Base-by-base conservation (phyloP, 2,888 invertebrate genomes). In the Seira ritae region DNA sequence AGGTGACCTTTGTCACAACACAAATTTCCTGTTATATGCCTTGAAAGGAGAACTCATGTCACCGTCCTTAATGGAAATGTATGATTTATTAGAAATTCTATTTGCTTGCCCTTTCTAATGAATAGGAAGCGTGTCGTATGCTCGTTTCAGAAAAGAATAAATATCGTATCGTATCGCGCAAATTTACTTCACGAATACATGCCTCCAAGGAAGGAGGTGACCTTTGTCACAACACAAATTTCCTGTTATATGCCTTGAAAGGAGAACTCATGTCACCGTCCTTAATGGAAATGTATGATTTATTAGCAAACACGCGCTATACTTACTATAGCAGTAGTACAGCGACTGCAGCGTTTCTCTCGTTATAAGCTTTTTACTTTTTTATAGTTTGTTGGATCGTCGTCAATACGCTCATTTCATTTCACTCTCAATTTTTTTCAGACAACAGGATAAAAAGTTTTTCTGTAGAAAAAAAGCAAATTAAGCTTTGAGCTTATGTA, bases 201-300 rank as follows among this genome's bases (percentile, higher is more conserved):
- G 12, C 6, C 42, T 12, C 6, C 42, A 31, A 50, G 50, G 50
- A 50, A 50, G 17, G 50, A 37, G 37, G 68, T 68, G 68, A 68
- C 68, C 68, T 68, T 68, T 68, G 68, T 68, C 50, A 68, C 31
- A 68, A 68, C 50, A 50, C 50, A 50, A 50, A 50, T 50, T 50
- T 50, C 42, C 42, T 42, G 42, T 42, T 4, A 42, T 19, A 4
- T 67, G 23, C 24, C 23, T 24, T 22, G 66, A 46, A 42, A 42
- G 42, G 42, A 42, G 42, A n/a, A n/a, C 42, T 50, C 70, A 65
- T 70, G 77, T 78, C 77, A 79, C 68, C 55, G 68, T 69, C 60
- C 74, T 75, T 80, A 80, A 80, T 80, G 80, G 80, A 80, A 80
- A 80, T 80, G 69, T 80, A 80, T 80, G 74, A 80, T 80, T 80